These are phyloP conservation scores for Hetaerina americana DNA, from an alignment of 1,140 invertebrate genomes.

Conservation along the genomic window DNA sequence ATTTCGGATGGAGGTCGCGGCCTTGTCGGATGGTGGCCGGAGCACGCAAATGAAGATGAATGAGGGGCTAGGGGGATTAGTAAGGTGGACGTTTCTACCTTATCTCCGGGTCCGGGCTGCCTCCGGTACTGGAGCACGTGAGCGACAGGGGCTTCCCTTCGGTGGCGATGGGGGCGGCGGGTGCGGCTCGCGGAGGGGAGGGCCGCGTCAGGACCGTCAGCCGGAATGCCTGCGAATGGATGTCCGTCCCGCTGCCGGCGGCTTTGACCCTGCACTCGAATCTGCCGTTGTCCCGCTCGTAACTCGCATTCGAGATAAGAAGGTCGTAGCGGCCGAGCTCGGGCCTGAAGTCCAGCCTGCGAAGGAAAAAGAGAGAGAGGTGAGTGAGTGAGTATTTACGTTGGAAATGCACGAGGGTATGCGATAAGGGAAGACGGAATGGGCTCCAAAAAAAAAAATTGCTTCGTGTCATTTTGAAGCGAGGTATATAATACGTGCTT, in stretches of 20 bases:
- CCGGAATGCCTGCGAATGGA: constrained; percentile 68
- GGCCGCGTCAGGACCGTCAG: constrained; percentile 77
- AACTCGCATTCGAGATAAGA: constrained; percentile 70
- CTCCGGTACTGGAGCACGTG: constrained; percentile 69
- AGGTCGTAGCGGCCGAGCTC: constrained; percentile 76
- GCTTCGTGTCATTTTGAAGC: too few relatives aligned
- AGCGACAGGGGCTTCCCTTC: constrained; percentile 65
- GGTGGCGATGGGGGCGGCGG: constrained; percentile 54
- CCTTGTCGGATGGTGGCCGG: too few relatives aligned
- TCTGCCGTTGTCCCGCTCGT: constrained; percentile 78
- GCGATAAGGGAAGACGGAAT: too few relatives aligned
- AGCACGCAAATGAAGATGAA: too few relatives aligned
- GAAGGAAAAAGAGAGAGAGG: constrained; percentile 17
- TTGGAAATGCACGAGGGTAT: too few relatives aligned
- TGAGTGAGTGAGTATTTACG: background rate
- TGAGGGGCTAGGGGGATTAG: too few relatives aligned
- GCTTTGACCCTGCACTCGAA: constrained; percentile 84
- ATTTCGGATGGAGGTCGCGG: too few relatives aligned
- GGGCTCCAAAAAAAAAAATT: too few relatives aligned
- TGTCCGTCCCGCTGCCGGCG: constrained; percentile 62
- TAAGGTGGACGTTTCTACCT: too few relatives aligned
- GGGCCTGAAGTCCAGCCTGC: constrained; percentile 58
- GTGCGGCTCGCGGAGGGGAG: constrained; percentile 58
- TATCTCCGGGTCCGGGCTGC: constrained; percentile 76
- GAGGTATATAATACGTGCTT: too few relatives aligned